phyloP scores from a whole-genome alignment of 2,888 invertebrate genomes.

The Drosophila demipolita region DNA sequence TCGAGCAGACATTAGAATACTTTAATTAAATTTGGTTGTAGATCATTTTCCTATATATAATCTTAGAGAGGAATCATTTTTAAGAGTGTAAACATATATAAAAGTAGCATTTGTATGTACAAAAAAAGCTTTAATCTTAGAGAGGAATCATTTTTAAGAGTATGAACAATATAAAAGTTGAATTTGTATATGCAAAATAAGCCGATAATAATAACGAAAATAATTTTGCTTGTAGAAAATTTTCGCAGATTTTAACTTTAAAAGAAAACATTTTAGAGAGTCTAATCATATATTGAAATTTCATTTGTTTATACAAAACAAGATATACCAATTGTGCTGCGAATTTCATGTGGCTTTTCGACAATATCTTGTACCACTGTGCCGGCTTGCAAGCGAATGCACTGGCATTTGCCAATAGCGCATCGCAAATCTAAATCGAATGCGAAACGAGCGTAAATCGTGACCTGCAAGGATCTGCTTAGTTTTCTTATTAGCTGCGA shows the following conservation, averaged over 20 bases:
- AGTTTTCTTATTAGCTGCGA: constrained; percentile 83
- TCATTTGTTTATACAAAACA: not conserved
- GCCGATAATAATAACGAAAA: too few species aligned
- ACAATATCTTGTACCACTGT: constrained; percentile 22
- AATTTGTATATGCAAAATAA: too few species aligned
- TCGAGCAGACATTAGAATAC: not conserved
- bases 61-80: not conserved
- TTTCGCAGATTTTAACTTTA: not conserved
- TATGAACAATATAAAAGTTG: too few species aligned
- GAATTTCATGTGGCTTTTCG: not conserved
- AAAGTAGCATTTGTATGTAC: too few species aligned
- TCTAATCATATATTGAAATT: not conserved
- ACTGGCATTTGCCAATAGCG: constrained; percentile 56
- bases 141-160: too few species aligned
- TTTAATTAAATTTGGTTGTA: not conserved
- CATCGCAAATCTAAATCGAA: constrained; percentile 81
- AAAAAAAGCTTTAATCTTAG: too few species aligned
- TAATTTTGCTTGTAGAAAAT: not conserved
- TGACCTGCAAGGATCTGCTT: constrained; percentile 81
- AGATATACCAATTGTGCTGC: not conserved
- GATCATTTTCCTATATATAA: not conserved
- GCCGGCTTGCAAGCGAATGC: constrained; percentile 15
- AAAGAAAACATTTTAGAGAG: not conserved
- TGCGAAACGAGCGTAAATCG: constrained; percentile 83
- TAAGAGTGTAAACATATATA: not conserved